Base-by-base conservation (phyloP, 2,797 vertebrate species). In the Nannoperca australis region DNA sequence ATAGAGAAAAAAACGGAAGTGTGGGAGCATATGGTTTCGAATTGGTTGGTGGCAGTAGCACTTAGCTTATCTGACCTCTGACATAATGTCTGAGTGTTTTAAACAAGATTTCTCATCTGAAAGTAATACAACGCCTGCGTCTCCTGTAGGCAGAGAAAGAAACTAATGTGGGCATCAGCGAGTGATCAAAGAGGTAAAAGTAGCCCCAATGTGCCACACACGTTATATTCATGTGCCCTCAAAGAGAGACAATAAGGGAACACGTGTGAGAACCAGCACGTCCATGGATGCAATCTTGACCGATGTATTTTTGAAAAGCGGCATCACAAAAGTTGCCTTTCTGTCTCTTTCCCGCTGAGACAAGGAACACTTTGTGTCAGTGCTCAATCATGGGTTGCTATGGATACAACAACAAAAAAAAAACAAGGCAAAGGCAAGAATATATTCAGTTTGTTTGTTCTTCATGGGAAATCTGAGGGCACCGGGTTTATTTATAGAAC, bases 331-430 rank as follows among this genome's bases (percentile, higher is more conserved):
- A 83, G 61, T 85, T 32, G 72, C 69, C 59, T 82, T 70, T 86
- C 58, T 50, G 49, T 82, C 40, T 74, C 45, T 45, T 71, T 65
- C 62, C 76, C 59, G 60, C 77, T 63, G 68, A 93, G 81, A 91
- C 87, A 89, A 85, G 78, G 60, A 66, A 85, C 82, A 86, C 76
- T 82, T 68, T 78, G 68, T 83, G 70, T 70, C 61, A 53, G 51
- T 66, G 61, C 67, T 85, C 85, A 81, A 86, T 85, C 83, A 72
- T 2, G 3, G 30, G 92, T 94, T 92, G 82, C 92, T 85, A 93
- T 93, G 93, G 93, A 90, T 81, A 93, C 87, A 70, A 27, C 24
- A 27, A 27, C 78, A 76, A 67, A 69, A 79, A 76, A 67, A 69
- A 80, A 10, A 7, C 34, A 49, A 55, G 50, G 73, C 63, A 76